Conservation (phyloP, 2,113 vertebrate species). For the Pristiophorus japonicus region DNA sequence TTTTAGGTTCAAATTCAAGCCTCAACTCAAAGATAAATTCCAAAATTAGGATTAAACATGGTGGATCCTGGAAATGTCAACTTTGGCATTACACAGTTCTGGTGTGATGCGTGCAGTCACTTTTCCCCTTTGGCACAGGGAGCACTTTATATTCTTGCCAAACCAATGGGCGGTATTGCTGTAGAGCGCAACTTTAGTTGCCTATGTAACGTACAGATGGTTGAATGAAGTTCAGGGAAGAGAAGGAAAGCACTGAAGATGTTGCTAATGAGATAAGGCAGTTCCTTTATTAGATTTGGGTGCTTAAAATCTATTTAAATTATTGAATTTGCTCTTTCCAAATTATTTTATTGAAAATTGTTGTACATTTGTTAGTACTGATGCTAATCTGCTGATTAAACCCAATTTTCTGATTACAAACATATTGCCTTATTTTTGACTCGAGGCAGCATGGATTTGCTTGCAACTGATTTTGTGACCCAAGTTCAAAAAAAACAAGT, state of each 20-base stretch:
- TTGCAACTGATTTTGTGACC: slow-evolving; percentile 7
- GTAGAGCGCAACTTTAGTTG: not conserved
- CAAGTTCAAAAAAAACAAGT: not conserved
- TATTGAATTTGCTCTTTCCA: not conserved
- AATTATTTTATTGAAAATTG: not conserved
- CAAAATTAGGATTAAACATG: not conserved
- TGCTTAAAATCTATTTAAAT: not conserved
- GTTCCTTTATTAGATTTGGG: too few relatives aligned
- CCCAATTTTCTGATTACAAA: slow-evolving; percentile 23
- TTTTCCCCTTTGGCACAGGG: not conserved
- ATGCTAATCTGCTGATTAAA: not conserved
- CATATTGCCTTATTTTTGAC: not conserved
- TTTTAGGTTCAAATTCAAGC: not conserved
- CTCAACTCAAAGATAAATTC: not conserved
- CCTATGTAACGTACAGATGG: not conserved
- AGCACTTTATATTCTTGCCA: not conserved
- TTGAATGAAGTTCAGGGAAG: not conserved
- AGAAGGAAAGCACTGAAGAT: not conserved
- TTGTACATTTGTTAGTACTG: too few relatives aligned
- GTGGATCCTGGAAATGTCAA: not conserved
- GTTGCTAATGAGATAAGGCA: not conserved
- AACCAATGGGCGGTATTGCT: not conserved
- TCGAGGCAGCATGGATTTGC: slow-evolving; percentile 1
- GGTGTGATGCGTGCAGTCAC: not conserved
- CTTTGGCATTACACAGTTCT: not conserved